Conservation (phyloP, 2,888 invertebrate genomes). For the Stenichneumon culpator region DNA sequence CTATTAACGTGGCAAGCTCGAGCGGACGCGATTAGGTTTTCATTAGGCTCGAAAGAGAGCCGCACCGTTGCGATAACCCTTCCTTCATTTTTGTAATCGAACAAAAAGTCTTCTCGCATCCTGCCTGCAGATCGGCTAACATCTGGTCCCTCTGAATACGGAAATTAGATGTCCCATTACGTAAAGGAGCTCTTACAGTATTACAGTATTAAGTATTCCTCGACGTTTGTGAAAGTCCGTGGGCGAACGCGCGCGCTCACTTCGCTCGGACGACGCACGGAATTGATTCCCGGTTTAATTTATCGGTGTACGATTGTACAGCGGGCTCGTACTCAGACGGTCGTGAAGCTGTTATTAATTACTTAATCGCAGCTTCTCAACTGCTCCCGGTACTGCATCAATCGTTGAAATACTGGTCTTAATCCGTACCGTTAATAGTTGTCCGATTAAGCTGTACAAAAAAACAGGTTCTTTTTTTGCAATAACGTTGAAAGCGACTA, state of each 20-base stretch:
- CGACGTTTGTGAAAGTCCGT: constrained; percentile 66
- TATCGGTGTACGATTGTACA: constrained; percentile 49
- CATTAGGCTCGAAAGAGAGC: background rate
- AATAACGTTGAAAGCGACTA: background rate
- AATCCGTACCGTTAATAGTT: background rate
- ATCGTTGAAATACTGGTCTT: background rate
- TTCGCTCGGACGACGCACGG: constrained; percentile 52
- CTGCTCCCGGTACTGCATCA: constrained; percentile 6
- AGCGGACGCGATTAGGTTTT: background rate
- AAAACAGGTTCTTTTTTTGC: background rate
- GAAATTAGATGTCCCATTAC: constrained; percentile 68
- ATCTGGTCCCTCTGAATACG: constrained; percentile 64
- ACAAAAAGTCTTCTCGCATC: constrained; percentile 51
- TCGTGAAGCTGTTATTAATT: constrained; percentile 48
- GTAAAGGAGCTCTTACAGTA: constrained; percentile 62
- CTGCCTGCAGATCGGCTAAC: constrained; percentile 46
- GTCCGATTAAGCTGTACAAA: background rate
- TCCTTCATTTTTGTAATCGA: constrained; percentile 1
- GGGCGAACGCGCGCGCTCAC: constrained; percentile 40
- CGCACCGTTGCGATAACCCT: background rate
- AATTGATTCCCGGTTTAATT: constrained; percentile 67
- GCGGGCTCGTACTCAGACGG: background rate
- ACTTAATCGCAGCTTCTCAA: constrained; percentile 45
- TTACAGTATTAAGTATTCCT: constrained; percentile 40
- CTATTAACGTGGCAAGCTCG: background rate